Conservation (phyloP, 2,888 invertebrate species). For the Sphecodes monilicornis region DNA sequence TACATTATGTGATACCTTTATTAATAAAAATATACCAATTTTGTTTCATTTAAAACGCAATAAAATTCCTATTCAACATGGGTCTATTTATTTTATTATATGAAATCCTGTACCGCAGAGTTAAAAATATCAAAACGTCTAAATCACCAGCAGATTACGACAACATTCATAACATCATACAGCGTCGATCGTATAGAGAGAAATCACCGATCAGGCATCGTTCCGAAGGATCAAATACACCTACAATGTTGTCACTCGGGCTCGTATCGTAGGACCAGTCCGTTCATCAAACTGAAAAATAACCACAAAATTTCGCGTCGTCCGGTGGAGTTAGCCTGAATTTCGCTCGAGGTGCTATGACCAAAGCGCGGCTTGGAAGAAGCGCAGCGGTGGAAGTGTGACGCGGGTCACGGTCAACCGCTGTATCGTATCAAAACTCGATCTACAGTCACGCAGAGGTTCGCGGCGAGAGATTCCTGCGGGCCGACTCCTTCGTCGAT, state of each 20-base stretch:
- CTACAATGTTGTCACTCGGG: too few relatives aligned
- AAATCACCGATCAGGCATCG: too few relatives aligned
- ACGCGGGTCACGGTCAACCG: constrained; percentile 73
- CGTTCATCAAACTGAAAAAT: neutral
- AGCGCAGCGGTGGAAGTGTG: constrained; percentile 47
- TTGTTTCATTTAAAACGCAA: too few relatives aligned
- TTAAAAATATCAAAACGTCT: too few relatives aligned
- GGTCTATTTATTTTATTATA: too few relatives aligned
- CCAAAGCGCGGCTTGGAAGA: constrained; percentile 19
- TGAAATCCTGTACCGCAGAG: too few relatives aligned
- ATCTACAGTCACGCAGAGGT: constrained; percentile 58
- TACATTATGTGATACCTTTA: too few relatives aligned
- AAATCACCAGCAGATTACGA: too few relatives aligned
- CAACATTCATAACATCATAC: too few relatives aligned
- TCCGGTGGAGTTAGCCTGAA: neutral
- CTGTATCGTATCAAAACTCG: constrained; percentile 64
- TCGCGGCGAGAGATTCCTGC: constrained; percentile 39
- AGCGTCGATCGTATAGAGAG: too few relatives aligned
- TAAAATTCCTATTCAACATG: too few relatives aligned
- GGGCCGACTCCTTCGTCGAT: constrained; percentile 28
- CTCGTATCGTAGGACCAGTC: neutral
- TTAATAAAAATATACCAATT: too few relatives aligned
- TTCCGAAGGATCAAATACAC: neutral
- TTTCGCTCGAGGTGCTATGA: constrained; percentile 37
- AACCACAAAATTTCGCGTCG: neutral